Base-by-base conservation (phyloP, 2,888 invertebrate species). In the Nomada goodeniana region DNA sequence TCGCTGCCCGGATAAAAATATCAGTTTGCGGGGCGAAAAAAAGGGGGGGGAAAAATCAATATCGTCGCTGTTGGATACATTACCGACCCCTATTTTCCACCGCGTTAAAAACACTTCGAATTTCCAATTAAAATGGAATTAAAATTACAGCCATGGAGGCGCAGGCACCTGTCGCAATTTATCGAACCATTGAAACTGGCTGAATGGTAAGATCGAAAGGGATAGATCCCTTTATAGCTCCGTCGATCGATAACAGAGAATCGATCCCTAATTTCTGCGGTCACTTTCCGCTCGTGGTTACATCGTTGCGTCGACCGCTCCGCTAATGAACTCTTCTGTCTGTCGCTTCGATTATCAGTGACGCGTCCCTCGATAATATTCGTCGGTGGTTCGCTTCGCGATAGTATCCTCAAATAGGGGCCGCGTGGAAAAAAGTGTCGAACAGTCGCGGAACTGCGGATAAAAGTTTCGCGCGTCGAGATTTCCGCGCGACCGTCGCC, bases 341-440 rank as follows among this genome's bases (percentile, higher is more conserved):
- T 80, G 86, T 86, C 82, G 74, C 77, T 53, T 74, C 59, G 80
- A 59, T 80, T 78, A 84, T 87, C 85, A 79, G 67, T 77, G 69
- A 63, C 44, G 63, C 69, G 84, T 78, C 86, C 75, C 84, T 67
- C 44, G 70, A 68, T 86, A 77, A 82, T 85, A 76, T 85, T 83
- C 78, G 60, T 55, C 68, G 82, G 74, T 83, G 82, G 82, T 85
- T 82, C 78, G 74, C 84, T 60, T 82, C 81, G 73, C 36, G 87
- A 88, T 84, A 79, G 78, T 84, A 87, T 86, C 87, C 87, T 87
- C 83, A 87, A 88, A 87, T 87, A 86, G 83, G 82, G 72, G 70
- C 53, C 13, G 61, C 36, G 53, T 18, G 50, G 55, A 42, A 69
- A 79, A 79, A 74, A 68, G 61, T 80, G 72, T 70, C 65, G 67